phyloP scores from a whole-genome alignment of 2,113 vertebrate genomes.

The Seriola aureovittata region DNA sequence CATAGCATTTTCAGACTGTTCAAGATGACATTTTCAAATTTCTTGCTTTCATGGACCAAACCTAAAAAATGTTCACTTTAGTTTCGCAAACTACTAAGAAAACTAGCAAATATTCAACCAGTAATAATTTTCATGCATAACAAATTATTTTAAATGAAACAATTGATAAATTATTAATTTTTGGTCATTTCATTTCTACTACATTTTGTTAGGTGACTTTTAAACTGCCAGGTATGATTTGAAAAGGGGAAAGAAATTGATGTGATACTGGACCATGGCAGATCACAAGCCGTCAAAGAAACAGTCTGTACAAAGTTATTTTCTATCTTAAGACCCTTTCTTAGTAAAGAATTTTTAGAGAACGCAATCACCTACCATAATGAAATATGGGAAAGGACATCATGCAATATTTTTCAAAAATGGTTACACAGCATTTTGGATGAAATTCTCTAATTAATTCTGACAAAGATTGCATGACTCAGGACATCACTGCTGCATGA shows the following conservation, averaged over 20 bases:
- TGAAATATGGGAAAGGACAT: constrained; percentile 8
- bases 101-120: no score
- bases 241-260: neutral
- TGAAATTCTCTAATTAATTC: constrained; percentile 10
- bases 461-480: constrained; percentile 8
- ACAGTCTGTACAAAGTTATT: neutral
- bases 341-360: constrained; percentile 3
- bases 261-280: neutral
- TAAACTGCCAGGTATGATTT: neutral
- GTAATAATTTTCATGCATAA: neutral
- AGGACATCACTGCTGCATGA: neutral
- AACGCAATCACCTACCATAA: neutral
- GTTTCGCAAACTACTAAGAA: no score
- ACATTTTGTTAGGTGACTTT: neutral
- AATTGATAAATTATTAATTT: no score
- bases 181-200: no score
- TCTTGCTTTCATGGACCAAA: neutral
- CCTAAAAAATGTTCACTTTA: neutral
- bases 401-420: constrained; percentile 11
- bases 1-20: neutral
- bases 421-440: constrained; percentile 8
- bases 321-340: neutral
- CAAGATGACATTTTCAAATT: neutral
- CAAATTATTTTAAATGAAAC: no score
- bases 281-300: neutral